Evolutionary conservation across 2,797 vertebrate species (phyloP), one percentile per base, ranked within the genome.

Genomic region (Protosalanx chinensis): DNA sequence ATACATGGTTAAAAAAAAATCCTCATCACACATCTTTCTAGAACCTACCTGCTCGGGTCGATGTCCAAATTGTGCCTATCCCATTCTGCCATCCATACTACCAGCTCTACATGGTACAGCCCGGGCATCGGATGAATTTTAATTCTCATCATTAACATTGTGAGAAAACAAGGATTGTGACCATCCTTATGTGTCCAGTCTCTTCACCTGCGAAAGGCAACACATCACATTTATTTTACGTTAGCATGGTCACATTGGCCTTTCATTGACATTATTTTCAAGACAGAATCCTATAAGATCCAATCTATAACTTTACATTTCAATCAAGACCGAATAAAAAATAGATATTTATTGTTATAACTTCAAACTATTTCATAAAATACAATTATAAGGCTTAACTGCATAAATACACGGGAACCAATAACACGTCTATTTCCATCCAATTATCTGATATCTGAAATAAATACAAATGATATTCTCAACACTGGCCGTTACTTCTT

Each of bases 31-130:
- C 51, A 56, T 56, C 51, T 16, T 16, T 56, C 61, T 68, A 41
- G 41, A 59, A 68, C 78, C 57, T 88, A 91, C 90, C 90, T 90
- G 89, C 79, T 68, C 71, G 71, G 77, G 13, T 68, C 78, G 58
- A 70, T 71, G 75, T 83, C 74, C 76, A 20, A 0, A 64, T 64
- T 75, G 74, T 68, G 60, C 49, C 58, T 33, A 51, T 63, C 70
- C 70, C 72, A 72, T 51, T 66, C 70, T 76, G 65, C 66, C 41
- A 59, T 76, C 72, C 67, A 67, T 29, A 72, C 74, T 46, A 41
- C 7, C 12, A 41, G 37, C 73, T 64, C 66, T 67, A 70, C 64
- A 74, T 80, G 72, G 64, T 73, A 67, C 73, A 68, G 62, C 69
- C 68, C 60, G 20, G 12, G 63, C 73, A 73, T 74, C 74, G 67